Base-by-base conservation (phyloP, 2,113 vertebrate species). In the Coreoperca whiteheadi region DNA sequence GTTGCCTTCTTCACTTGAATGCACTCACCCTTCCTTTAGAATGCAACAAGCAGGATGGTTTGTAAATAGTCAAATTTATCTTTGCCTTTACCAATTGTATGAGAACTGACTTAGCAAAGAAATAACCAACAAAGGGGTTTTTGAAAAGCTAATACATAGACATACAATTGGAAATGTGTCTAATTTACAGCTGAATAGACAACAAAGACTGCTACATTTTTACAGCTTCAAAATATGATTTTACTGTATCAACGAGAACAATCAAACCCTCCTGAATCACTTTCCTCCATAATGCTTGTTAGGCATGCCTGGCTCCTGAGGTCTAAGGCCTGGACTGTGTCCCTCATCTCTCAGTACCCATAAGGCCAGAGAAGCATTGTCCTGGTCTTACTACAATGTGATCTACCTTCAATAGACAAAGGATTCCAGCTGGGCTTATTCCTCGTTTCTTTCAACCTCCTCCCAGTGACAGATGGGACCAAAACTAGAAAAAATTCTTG, bases 381-480 rank as follows among this genome's bases (percentile, higher is more conserved):
- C 91, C 79, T 85, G 75, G 81, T 87, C 85, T 61, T 78, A 77
- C 89, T 81, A 90, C 88, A 91, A 93, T 89, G 92, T 92, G 91
- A 89, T 92, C 89, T 87, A 90, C 93, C 87, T 92, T 92, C 88
- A 92, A 77, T 77, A 87, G 91, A 87, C 92, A 91, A 91, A 88
- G 80, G 89, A 82, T 88, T 93, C 92, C 88, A 92, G 92, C 88
- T 87, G 87, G 91, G 92, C 86, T 87, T 89, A 85, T 90, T 89
- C 68, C 83, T 79, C 77, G 75, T 84, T 92, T 89, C 92, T 95
- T 95, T 95, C 92, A 95, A 94, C 93, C 84, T 90, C 81, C 88
- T 94, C 91, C 93, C 91, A 93, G 88, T 89, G 90, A 93, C 95
- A 95, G 94, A 95, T 95, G 94, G 94, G 94, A 93, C 84, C 88